Conservation (phyloP, 30 jellyfish, hydroid and myxozoan species). For the Mastigias papua region DNA sequence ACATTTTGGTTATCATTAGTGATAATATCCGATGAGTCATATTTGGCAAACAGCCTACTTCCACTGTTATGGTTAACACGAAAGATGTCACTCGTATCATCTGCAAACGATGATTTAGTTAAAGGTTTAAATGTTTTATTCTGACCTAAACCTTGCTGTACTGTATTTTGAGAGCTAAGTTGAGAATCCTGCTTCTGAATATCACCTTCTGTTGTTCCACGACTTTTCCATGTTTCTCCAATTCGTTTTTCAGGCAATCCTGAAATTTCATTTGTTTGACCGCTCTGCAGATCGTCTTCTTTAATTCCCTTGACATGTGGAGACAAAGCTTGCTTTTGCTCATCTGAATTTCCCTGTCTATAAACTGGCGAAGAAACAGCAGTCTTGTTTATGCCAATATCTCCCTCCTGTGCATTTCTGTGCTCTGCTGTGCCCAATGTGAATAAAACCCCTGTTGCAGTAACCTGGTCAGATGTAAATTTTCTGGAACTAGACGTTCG, state of each 20-base stretch:
- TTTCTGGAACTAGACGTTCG: not conserved
- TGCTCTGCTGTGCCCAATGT: not conserved
- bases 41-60: constrained; percentile 14
- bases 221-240: not conserved
- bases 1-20: not conserved
- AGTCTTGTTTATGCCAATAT: too few relatives aligned
- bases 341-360: not conserved
- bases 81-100: not conserved
- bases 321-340: not conserved
- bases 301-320: not conserved
- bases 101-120: not conserved
- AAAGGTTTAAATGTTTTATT: not conserved
- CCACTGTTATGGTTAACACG: not conserved
- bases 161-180: not conserved
- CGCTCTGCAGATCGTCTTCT: not conserved
- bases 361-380: not conserved
- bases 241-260: not conserved
- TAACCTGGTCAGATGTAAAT: not conserved
- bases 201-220: not conserved
- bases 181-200: not conserved
- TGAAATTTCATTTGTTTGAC: not conserved
- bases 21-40: constrained; percentile 19
- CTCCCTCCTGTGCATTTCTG: not conserved
- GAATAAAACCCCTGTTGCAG: not conserved
- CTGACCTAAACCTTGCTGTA: not conserved